Base-by-base conservation (phyloP, 2,113 vertebrate species). In the Peromyscus polionotus region DNA sequence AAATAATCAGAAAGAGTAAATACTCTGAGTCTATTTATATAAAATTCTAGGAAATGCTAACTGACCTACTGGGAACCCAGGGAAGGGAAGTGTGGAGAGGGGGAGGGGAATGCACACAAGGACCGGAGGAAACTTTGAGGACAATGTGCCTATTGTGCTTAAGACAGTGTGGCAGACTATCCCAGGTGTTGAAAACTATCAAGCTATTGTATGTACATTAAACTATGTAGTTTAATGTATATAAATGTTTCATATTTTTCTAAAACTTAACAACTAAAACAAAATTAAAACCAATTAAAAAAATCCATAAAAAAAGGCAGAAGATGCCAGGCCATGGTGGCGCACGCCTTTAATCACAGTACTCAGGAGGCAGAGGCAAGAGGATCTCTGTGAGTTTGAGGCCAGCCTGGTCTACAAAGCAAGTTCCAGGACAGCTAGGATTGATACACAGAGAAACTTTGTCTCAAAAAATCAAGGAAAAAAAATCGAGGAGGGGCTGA, bases 31-130 rank as follows among this genome's bases (percentile, higher is more conserved):
- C 90, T 95, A 92, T 85, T 94, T 95, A 96, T 89, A 76, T 12
- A 77, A 94, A 84, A 79, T 92, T 77, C 70, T 92, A 84, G 90
- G 85, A 92, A 89, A 96, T 77, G 51, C 84, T 77, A 77, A 88
- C 33, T 26, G 76, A 70, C 42, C 51, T 77, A 39, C 36, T 61
- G 26, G 76, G 20, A 42, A 36, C 70, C 63, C 33, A 39, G 6
- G 31, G 59, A 86, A 63, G 72, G 73, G 73, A 91, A 84, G 57
- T 48, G n/a, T n/a, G 19, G 33, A 45, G 13, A 14, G 22, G 12
- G 9, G 86, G 84, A 42, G n/a, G 45, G 61, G 31, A 57, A 39
- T 0, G 20, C 16, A 6, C 4, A 84, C 59, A 42, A n/a, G 57
- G 22, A 22, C 13, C 33, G 45, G 45, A 75, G 48, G 80, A 59